These are phyloP conservation scores for Sprattus sprattus DNA, from an alignment of 2,113 vertebrate species.

Conservation along the genomic window DNA sequence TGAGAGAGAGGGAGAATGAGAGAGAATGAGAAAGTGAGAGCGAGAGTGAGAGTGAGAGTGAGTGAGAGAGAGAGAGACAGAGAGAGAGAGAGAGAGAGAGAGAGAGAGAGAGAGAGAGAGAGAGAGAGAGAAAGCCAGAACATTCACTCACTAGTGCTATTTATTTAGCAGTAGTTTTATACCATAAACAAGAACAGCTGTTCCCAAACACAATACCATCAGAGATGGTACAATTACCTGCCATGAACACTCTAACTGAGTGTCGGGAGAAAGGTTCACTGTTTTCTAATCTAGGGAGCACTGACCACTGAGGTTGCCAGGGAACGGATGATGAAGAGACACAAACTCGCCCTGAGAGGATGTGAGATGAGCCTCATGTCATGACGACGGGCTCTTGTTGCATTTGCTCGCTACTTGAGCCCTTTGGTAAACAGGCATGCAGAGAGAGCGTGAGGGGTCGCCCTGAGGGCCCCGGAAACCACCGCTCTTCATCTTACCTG, in stretches of 20 bases:
- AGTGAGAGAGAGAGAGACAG: not conserved
- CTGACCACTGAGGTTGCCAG: conserved; percentile 33
- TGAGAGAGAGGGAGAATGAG: not conserved
- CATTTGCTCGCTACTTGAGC: conserved; percentile 26
- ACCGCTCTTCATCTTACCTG: conserved; percentile 23
- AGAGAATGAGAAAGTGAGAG: not conserved
- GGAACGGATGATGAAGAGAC: conserved; percentile 22
- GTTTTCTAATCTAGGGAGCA: conserved; percentile 19
- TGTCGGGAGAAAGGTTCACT: not conserved
- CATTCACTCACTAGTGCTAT: not conserved
- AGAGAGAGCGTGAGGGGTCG: not conserved
- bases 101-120: not conserved
- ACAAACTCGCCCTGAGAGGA: conserved; percentile 10
- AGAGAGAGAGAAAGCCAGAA: not conserved
- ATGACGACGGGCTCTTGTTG: conserved; percentile 23
- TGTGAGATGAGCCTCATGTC: conserved; percentile 5
- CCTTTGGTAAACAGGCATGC: conserved; percentile 29
- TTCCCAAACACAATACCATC: not conserved
- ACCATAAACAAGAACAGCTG: not conserved
- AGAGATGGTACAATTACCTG: not conserved
- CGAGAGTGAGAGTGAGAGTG: not conserved
- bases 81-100: not conserved
- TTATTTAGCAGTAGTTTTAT: not conserved
- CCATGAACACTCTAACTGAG: not conserved
- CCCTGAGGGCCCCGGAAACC: not conserved